Base-by-base conservation (phyloP, 2,113 vertebrate species). In the Pedetes capensis region DNA sequence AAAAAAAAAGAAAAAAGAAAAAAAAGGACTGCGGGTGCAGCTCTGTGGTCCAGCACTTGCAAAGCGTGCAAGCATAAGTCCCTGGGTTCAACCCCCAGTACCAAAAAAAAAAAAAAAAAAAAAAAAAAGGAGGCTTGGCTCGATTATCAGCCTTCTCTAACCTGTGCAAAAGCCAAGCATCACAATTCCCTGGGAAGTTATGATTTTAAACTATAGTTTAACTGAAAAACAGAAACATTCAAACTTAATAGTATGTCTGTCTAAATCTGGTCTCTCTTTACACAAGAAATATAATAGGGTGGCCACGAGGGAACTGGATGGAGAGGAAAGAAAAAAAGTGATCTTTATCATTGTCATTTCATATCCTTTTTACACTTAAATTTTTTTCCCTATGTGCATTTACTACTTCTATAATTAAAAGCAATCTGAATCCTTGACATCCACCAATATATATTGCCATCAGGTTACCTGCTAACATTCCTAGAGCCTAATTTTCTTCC, bases 231-330 rank as follows among this genome's bases (percentile, higher is more conserved):
- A 61, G 78, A 57, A 94, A 89, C 53, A 57, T 29, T 79, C 51
- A 74, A 83, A 51, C 23, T 57, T 57, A 90, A 51, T 20, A 32
- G 20, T 57, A 7, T 91, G 37, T 92, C 88, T 87, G 32, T 88
- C 34, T 87, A 89, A 83, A 94, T 39, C 23, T 63, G 29, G 22
- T 90, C 57, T 87, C 89, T 82, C 59, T 92, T 85, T 72, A 91
- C 16, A 75, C 9, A 74, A 79, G 69, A 79, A 85, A 84, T 17
- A 6, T 66, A 75, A 82, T 3, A 88, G 53, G 42, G 49, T 32
- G 3, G 51, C 66, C 61, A 71, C 76, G 78, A 47, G 55, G 34
- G 51, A 95, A 89, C 0, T 42, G 20, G 29, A 86, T n/a, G 44
- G 34, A 71, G 20, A 79, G 18, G 9, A 18, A 25, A 37, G 3